Evolutionary conservation across 1,140 invertebrate species (phyloP).

Genomic region (Heterodera schachtii): DNA sequence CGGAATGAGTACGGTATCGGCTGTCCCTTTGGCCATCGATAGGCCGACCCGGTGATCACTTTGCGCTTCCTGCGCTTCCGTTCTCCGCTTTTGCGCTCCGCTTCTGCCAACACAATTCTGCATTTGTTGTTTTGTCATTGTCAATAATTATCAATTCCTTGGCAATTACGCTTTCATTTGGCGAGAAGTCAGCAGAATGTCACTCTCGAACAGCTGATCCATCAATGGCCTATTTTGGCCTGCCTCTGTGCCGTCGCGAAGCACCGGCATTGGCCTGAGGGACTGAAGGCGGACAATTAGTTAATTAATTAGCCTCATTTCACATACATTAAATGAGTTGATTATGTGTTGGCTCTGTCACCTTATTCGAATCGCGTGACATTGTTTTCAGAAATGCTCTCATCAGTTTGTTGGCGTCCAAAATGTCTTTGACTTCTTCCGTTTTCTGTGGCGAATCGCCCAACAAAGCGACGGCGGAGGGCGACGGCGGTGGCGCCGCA

Average conservation of each 20-base stretch:
- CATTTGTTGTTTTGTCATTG: conserved; percentile 24
- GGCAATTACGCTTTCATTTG: conserved; percentile 50
- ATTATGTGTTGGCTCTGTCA: background rate
- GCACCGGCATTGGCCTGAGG: conserved; percentile 42
- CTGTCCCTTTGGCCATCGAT: conserved; percentile 57
- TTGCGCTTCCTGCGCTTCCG: conserved; percentile 55
- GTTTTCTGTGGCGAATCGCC: conserved; percentile 10
- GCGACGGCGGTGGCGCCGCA: conserved; percentile 13
- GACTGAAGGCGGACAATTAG: conserved; percentile 34
- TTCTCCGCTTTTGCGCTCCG: conserved; percentile 45
- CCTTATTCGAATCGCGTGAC: conserved; percentile 43
- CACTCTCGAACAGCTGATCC: conserved; percentile 54
- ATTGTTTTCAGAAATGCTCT: conserved; percentile 52
- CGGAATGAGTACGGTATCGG: conserved; percentile 59
- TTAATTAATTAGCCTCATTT: conserved; percentile 6
- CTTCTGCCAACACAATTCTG: conserved; percentile 54
- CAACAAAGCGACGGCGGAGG: conserved; percentile 21
- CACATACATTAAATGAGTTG: too few relatives aligned
- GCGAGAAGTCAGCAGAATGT: conserved; percentile 50
- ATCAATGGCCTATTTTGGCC: conserved; percentile 50
- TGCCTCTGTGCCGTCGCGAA: conserved; percentile 48
- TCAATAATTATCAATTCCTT: conserved; percentile 9
- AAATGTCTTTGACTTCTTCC: conserved; percentile 32
- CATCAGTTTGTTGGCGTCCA: conserved; percentile 51
- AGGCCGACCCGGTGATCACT: conserved; percentile 57